Evolutionary conservation across 2,113 vertebrate species (phyloP), one percentile per base, ranked within the genome.

Genomic region (Elanoides forficatus): DNA sequence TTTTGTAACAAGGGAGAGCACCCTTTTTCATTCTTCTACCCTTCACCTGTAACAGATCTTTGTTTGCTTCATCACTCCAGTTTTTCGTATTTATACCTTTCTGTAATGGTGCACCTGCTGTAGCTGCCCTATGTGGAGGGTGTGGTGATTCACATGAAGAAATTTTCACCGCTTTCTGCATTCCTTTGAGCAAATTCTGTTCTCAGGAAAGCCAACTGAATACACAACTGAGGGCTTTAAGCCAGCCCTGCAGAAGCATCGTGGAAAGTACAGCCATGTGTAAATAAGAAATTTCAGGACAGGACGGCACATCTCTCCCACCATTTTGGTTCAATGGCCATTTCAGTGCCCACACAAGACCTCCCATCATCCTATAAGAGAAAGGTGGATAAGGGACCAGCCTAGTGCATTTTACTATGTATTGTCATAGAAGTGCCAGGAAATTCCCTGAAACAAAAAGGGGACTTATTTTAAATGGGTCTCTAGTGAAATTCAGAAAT

Each of bases 231-330:
- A 86, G 38, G 56, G 52, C 56, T 63, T 43, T 38, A 36, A 38
- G 42, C 30, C 7, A 38, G 40, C 21, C n/a, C 73, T 67, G 72
- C 89, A 60, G 75, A 29, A 81, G 72, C 83, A 68, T 20, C 5
- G 0, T 7, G 53, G 48, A 43, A 12, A 56, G 43, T 4, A 70
- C 48, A 52, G 67, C 23, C 48, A 9, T 0, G 0, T 4, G 13
- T 15, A n/a, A 74, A 5, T 4, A 32, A 47, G 34, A 38, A 8
- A 15, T 32, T 73, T 50, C 63, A 95, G 60, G 81, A 20, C 45
- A 38, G 45, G 27, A 58, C 0, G 0, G 50, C 43, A 75, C 60
- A 32, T 32, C 34, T 11, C 81, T 63, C 34, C 53, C 55, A 38
- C 21, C 5, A 2, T 8, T 43, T 40, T n/a, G 29, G 42, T 63